Evolutionary conservation across 2,888 invertebrate species (phyloP).

Genomic region (Drosophila infuscata): DNA sequence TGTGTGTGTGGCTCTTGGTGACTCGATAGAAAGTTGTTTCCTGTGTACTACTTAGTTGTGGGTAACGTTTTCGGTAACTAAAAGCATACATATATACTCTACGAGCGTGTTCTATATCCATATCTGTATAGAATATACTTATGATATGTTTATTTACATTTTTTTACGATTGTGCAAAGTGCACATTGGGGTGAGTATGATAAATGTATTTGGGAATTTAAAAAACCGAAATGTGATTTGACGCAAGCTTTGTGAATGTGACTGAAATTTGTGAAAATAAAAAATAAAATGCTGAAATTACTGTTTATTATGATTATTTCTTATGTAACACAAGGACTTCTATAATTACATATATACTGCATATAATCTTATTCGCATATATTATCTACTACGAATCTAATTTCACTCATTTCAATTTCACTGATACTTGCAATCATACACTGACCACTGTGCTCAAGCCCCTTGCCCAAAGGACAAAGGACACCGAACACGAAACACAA

Average conservation of each 20-base stretch:
- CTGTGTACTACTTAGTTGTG: conserved; percentile 46
- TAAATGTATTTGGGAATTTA: neutral
- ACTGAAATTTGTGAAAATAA: too few relatives aligned
- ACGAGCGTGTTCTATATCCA: conserved; percentile 7
- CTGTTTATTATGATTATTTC: too few relatives aligned
- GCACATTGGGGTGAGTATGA: neutral
- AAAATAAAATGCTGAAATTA: too few relatives aligned
- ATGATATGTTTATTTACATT: too few relatives aligned
- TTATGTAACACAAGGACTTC: too few relatives aligned
- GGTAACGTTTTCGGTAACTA: conserved; percentile 60
- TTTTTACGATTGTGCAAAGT: neutral
- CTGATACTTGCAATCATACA: neutral
- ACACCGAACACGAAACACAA: conserved; percentile 37
- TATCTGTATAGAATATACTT: neutral
- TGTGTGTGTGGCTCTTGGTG: conserved; percentile 22
- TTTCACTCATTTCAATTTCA: neutral
- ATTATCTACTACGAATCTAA: neutral
- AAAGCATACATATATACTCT: conserved; percentile 67
- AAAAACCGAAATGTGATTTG: neutral
- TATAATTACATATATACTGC: too few relatives aligned
- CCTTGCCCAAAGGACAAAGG: conserved; percentile 10
- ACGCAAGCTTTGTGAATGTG: too few relatives aligned
- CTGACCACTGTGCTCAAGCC: conserved; percentile 50
- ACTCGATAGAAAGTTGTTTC: conserved; percentile 42
- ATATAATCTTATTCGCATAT: too few relatives aligned